These are phyloP conservation scores for Sisyra terminalis DNA, from an alignment of 2,888 invertebrate species.

Conservation along the genomic window DNA sequence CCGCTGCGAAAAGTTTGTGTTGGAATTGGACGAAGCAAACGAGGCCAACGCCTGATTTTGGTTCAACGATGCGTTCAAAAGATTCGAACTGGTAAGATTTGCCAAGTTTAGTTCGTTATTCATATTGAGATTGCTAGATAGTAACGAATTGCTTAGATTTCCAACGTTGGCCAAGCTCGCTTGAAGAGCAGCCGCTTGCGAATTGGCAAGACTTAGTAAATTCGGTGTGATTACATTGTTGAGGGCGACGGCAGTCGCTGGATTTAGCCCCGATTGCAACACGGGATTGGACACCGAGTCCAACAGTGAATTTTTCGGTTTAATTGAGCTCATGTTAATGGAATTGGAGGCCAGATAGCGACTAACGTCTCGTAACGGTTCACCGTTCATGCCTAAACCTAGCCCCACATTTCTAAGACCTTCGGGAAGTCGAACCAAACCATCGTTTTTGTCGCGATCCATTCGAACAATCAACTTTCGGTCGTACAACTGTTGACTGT, in stretches of 20 bases:
- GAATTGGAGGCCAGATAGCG: constrained; percentile 39
- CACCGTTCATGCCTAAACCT: constrained; percentile 85
- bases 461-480: constrained; percentile 88
- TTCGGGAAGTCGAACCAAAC: constrained; percentile 61
- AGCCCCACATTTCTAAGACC: constrained; percentile 86
- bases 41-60: too few relatives aligned
- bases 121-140: constrained; percentile 11
- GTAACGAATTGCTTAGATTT: constrained; percentile 19
- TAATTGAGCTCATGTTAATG: neutral
- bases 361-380: constrained; percentile 73
- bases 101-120: constrained; percentile 20
- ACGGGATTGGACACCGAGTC: constrained; percentile 35
- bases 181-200: constrained; percentile 21
- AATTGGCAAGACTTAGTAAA: constrained; percentile 17
- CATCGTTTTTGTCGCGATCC: constrained; percentile 64
- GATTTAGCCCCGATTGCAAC: constrained; percentile 35
- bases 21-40: too few relatives aligned
- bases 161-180: constrained; percentile 28
- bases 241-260: constrained; percentile 37
- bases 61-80: constrained; percentile 6
- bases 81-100: constrained; percentile 8
- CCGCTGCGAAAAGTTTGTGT: too few relatives aligned
- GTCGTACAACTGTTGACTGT: constrained; percentile 85
- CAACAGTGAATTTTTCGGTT: constrained; percentile 22
- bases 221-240: constrained; percentile 31